These are phyloP conservation scores for Myotis yumanensis DNA, from an alignment of 2,113 vertebrate genomes.

Conservation along the genomic window DNA sequence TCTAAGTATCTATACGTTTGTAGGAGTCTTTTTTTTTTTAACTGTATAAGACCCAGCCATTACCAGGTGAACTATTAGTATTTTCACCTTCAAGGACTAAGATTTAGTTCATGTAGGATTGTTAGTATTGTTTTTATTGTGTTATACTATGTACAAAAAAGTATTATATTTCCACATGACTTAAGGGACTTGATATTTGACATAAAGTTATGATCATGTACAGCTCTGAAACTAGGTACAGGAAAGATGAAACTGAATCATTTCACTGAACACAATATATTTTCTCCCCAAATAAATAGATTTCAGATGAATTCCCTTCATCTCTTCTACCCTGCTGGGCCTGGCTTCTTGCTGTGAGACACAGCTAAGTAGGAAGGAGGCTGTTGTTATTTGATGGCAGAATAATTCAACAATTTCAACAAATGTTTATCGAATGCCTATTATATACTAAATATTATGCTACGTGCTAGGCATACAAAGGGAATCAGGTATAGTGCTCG, in stretches of 20 bases:
- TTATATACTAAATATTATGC: slow-evolving; percentile 28
- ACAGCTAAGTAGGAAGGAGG: slow-evolving; percentile 47
- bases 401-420: slow-evolving; percentile 73
- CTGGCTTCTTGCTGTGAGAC: background rate
- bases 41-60: background rate
- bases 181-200: slow-evolving; percentile 68
- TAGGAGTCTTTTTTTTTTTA: background rate
- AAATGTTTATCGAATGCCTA: slow-evolving; percentile 57
- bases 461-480: background rate
- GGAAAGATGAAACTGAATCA: slow-evolving; percentile 63
- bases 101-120: slow-evolving; percentile 7
- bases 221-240: slow-evolving; percentile 46
- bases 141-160: slow-evolving; percentile 9
- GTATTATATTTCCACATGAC: slow-evolving; percentile 43
- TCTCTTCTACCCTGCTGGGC: slow-evolving; percentile 62
- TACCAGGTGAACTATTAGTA: background rate
- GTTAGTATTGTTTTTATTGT: slow-evolving; percentile 63
- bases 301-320: slow-evolving; percentile 74
- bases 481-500: background rate
- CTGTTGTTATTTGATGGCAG: slow-evolving; percentile 62
- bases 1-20: background rate
- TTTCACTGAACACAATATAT: slow-evolving; percentile 54
- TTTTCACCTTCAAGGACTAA: slow-evolving; percentile 9
- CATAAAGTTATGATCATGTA: slow-evolving; percentile 63
- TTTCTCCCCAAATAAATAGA: slow-evolving; percentile 59